Evolutionary conservation across 2,797 vertebrate genomes (phyloP).

Genomic region (Mallotus villosus): DNA sequence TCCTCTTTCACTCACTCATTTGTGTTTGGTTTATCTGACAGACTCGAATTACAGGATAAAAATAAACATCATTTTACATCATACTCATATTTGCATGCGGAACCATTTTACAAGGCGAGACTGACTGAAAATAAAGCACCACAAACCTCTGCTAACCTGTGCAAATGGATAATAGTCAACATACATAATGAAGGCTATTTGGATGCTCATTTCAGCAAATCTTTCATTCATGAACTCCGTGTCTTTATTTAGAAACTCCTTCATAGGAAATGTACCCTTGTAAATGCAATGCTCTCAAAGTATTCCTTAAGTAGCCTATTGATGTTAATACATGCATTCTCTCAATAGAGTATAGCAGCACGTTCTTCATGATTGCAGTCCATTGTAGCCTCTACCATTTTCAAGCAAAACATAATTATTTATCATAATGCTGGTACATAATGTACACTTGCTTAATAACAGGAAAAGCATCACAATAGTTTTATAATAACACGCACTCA

Average conservation of each 20-base stretch:
- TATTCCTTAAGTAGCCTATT: constrained; percentile 54
- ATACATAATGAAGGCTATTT: constrained; percentile 32
- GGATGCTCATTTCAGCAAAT: constrained; percentile 39
- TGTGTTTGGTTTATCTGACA: constrained; percentile 6
- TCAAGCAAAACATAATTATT: neutral
- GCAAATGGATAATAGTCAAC: constrained; percentile 29
- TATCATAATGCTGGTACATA: neutral
- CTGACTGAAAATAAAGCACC: constrained; percentile 38
- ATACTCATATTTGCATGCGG: constrained; percentile 31
- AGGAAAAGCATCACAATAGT: neutral
- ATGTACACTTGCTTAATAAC: neutral
- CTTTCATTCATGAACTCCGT: constrained; percentile 43
- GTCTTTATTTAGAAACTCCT: constrained; percentile 54
- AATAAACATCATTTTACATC: constrained; percentile 37
- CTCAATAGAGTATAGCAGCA: constrained; percentile 42
- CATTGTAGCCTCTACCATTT: constrained; percentile 29
- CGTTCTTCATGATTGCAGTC: constrained; percentile 46
- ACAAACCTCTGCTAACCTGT: constrained; percentile 29
- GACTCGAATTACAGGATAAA: constrained; percentile 1
- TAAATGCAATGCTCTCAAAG: constrained; percentile 50
- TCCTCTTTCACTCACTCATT: neutral
- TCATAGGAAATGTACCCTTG: constrained; percentile 29
- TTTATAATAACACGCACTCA: neutral
- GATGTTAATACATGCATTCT: constrained; percentile 63
- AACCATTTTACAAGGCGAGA: constrained; percentile 32